A percentile compares a stretch with the other conserved stretches of the same genome.
Evolutionary conservation across 2,113 vertebrate genomes (phyloP).

Genomic region (Misgurnus mizolepis): DNA sequence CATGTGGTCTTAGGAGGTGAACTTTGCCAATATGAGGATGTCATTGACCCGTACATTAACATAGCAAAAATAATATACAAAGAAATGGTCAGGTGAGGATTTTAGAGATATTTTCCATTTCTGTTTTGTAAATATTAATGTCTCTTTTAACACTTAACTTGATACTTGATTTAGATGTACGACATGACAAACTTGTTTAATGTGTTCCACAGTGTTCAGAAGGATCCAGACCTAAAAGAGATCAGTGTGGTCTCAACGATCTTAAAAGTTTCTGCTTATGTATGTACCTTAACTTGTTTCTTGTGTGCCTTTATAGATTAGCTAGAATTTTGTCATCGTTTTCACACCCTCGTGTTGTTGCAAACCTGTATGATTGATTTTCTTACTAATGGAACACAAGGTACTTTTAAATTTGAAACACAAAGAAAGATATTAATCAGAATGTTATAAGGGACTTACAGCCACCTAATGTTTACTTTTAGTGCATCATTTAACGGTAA

Average conservation of each 20-base stretch:
- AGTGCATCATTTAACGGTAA: too few relatives aligned
- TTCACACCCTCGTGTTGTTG: too few relatives aligned
- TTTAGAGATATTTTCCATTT: not conserved
- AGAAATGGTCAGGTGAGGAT: conserved; percentile 85
- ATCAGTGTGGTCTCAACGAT: conserved; percentile 71
- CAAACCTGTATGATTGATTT: not conserved
- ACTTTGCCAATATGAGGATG: conserved; percentile 92
- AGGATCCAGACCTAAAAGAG: conserved; percentile 66
- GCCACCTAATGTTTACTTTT: too few relatives aligned
- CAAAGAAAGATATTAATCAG: too few relatives aligned
- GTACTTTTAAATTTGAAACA: too few relatives aligned
- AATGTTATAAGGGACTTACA: too few relatives aligned
- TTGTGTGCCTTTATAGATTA: not conserved
- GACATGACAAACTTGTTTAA: not conserved
- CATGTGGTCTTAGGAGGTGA: conserved; percentile 91
- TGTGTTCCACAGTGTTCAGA: conserved; percentile 68
- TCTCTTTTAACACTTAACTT: too few relatives aligned
- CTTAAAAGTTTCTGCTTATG: conserved; percentile 69
- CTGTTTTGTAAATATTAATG: too few relatives aligned
- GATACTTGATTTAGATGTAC: too few relatives aligned
- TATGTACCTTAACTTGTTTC: conserved; percentile 58
- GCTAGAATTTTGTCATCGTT: too few relatives aligned
- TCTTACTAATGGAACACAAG: too few relatives aligned
- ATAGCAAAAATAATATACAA: conserved; percentile 89
- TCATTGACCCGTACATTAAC: conserved; percentile 83